Evolutionary conservation across 2,113 vertebrate genomes (phyloP).

Genomic region (Rousettus leschenaultii): DNA sequence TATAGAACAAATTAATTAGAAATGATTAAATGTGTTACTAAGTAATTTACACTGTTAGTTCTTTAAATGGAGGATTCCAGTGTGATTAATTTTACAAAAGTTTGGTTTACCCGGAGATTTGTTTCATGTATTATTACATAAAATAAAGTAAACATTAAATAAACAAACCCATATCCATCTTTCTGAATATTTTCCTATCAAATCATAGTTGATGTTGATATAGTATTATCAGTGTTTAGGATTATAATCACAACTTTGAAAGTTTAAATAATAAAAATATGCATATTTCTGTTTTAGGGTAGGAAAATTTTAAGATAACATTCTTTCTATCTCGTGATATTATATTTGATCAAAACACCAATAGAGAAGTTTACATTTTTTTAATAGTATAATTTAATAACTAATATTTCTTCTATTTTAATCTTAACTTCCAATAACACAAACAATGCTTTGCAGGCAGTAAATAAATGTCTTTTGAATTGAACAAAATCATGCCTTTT

Average conservation of each 20-base stretch:
- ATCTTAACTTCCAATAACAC: not conserved
- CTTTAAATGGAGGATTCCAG: not conserved
- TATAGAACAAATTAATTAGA: not conserved
- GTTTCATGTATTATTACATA: not conserved
- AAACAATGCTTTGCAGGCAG: not conserved
- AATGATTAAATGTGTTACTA: not conserved
- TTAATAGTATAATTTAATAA: not conserved
- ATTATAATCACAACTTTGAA: not conserved
- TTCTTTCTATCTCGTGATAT: not conserved
- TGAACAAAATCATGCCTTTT: not conserved
- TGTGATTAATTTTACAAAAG: not conserved
- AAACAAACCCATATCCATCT: not conserved
- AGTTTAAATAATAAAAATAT: not conserved
- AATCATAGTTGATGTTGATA: not conserved
- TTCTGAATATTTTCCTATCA: not conserved
- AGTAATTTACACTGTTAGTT: not conserved
- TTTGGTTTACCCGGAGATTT: constrained; percentile 3
- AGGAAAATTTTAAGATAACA: not conserved
- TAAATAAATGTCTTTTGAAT: not conserved
- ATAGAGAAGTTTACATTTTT: not conserved
- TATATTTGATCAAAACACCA: not conserved
- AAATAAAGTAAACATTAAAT: not conserved
- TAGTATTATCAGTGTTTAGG: not conserved
- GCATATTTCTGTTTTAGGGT: not conserved
- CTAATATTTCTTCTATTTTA: constrained; percentile 24